Base-by-base conservation (phyloP, 2,797 vertebrate species). In the Gorsachius magnificus region DNA sequence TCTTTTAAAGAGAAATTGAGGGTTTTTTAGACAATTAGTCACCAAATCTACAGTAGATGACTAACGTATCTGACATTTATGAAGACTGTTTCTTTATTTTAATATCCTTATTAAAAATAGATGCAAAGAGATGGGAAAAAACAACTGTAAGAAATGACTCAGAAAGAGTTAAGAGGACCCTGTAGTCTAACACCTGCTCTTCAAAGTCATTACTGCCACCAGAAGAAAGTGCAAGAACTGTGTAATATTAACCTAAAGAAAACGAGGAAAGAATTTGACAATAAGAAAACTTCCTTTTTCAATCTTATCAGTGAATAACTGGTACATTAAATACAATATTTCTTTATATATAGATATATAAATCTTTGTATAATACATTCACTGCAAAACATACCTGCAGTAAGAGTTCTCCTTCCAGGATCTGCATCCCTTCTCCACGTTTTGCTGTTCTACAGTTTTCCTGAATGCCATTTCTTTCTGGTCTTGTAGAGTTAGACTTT, bases 331-430 rank as follows among this genome's bases (percentile, higher is more conserved):
- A 45, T 21, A 66, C 1, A 64, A 41, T 41, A 41, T 41, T 41
- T 41, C 41, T 41, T 41, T 41, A 41, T 6, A 41, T 15, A 41
- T 41, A 35, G 2, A 41, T 7, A 33, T 33, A 19, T 46, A 61
- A 60, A 72, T 65, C 12, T 54, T 50, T 33, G 5, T n/a, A 15
- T 11, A 51, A 48, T 25, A 72, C 4, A 35, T 24, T 17, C 64
- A 31, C 17, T 61, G 33, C 22, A 78, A 90, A 89, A 66, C 58
- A 79, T 95, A 99, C 99, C 98, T 99, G 98, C 71, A 99, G 83
- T 48, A 99, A 94, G 58, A 98, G 97, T 82, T 99, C 98, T 95
- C 98, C 98, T 96, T 99, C 99, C 74, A 97, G 84, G 35, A 98
- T 95, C 36, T 94, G 94, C 89, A 98, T 92, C 24, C 94, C 95